Evolutionary conservation across 1,140 invertebrate genomes (phyloP).

Genomic region (Zaprionus ornatus): DNA sequence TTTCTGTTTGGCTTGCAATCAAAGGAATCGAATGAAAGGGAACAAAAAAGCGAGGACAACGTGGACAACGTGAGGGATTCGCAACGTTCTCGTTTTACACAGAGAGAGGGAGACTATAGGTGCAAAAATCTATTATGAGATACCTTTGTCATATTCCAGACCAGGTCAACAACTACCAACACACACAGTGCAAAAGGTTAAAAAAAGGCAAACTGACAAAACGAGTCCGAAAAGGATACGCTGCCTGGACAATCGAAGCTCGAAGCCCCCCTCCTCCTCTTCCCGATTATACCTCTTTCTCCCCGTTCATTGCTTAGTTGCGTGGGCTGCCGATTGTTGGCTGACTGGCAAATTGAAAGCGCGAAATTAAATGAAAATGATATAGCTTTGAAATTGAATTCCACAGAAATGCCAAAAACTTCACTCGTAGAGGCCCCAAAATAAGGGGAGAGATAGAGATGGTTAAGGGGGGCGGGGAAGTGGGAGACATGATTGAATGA

Average conservation of each 20-base stretch:
- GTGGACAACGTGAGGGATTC: neutral
- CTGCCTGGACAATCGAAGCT: neutral
- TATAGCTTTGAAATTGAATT: conserved; percentile 81
- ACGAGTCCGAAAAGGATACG: neutral
- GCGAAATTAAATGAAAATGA: conserved; percentile 80
- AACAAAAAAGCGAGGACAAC: neutral
- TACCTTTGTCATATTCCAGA: conserved; percentile 52
- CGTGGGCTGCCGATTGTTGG: conserved; percentile 32
- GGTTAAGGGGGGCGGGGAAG: neutral
- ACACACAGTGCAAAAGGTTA: neutral
- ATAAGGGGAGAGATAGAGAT: neutral
- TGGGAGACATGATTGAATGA: neutral
- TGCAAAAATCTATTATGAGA: conserved; percentile 63
- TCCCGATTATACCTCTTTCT: neutral
- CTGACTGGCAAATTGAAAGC: conserved; percentile 69
- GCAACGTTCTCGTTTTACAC: conserved; percentile 62
- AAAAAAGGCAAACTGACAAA: neutral
- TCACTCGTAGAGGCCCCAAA: neutral
- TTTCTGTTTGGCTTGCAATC: conserved; percentile 2
- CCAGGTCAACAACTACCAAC: conserved; percentile 32
- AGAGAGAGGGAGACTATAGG: conserved; percentile 44
- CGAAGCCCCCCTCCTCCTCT: too few species aligned
- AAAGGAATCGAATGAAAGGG: neutral
- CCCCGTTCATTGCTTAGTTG: conserved; percentile 23
- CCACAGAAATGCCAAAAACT: conserved; percentile 76